A percentile compares a stretch with the other conserved stretches of the same genome.
Evolutionary conservation across 2,888 invertebrate species (phyloP).

Genomic region (Parasteatoda lunata): DNA sequence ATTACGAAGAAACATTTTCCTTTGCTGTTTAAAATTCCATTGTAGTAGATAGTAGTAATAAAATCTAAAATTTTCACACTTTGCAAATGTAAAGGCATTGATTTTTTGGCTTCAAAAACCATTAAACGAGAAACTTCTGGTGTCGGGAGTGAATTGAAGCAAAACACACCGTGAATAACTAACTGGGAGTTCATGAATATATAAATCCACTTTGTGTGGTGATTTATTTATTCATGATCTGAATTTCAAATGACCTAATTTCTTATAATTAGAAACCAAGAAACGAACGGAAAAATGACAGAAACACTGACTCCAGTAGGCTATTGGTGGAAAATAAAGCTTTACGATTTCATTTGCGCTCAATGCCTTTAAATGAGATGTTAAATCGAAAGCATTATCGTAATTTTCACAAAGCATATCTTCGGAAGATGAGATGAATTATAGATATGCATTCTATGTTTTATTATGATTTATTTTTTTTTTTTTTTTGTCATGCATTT

Average conservation of each 20-base stretch:
- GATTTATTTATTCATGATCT: slow-evolving; percentile 40
- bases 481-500: too few relatives aligned
- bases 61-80: too few relatives aligned
- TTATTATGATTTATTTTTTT: not conserved
- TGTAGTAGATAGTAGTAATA: too few relatives aligned
- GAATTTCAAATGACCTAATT: slow-evolving; percentile 53
- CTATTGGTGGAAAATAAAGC: slow-evolving; percentile 4
- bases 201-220: slow-evolving; percentile 43
- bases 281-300: slow-evolving; percentile 37
- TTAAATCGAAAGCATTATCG: slow-evolving; percentile 53
- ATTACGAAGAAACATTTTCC: too few relatives aligned
- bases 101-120: not conserved
- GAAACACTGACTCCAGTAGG: slow-evolving; percentile 34
- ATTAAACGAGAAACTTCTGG: not conserved
- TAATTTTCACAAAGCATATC: slow-evolving; percentile 39
- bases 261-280: slow-evolving; percentile 49
- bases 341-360: slow-evolving; percentile 42
- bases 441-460: slow-evolving; percentile 31
- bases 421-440: slow-evolving; percentile 40
- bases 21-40: too few relatives aligned
- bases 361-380: slow-evolving; percentile 29
- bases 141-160: not conserved
- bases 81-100: too few relatives aligned
- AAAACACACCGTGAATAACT: slow-evolving; percentile 52
- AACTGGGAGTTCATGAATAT: slow-evolving; percentile 53